phyloP scores from a whole-genome alignment of 2,888 invertebrate genomes.

The Prosopocoilus inquinatus region DNA sequence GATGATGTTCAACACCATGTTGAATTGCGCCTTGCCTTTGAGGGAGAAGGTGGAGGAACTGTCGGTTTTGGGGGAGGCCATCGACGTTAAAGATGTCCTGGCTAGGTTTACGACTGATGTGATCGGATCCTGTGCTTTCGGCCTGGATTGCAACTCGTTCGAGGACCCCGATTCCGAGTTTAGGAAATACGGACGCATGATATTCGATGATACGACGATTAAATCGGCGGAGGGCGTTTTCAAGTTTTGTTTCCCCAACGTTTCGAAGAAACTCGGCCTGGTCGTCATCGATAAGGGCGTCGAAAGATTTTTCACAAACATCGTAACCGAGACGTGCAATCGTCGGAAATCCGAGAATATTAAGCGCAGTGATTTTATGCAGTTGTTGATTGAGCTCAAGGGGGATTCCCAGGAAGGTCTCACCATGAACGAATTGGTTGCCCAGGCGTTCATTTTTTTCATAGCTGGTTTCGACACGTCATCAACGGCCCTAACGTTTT shows the following conservation, averaged over 20 bases:
- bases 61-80: constrained; percentile 1
- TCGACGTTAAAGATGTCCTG: constrained; percentile 32
- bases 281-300: constrained; percentile 27
- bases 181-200: constrained; percentile 34
- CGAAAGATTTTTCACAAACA: constrained; percentile 31
- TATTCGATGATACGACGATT: constrained; percentile 30
- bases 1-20: constrained; percentile 50
- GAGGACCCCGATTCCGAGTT: constrained; percentile 38
- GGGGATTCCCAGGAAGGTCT: constrained; percentile 18
- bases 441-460: constrained; percentile 60
- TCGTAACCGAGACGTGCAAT: constrained; percentile 32
- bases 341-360: constrained; percentile 27
- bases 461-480: constrained; percentile 63
- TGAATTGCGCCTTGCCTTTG: constrained; percentile 40
- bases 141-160: constrained; percentile 41
- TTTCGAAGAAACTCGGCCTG: constrained; percentile 21
- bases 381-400: constrained; percentile 40
- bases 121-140: constrained; percentile 46
- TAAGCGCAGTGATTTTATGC: constrained; percentile 44
- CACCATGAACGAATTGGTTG: constrained; percentile 39
- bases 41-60: constrained; percentile 27
- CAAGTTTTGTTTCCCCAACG: constrained; percentile 15
- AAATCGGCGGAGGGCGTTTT: constrained; percentile 22
- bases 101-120: constrained; percentile 46
- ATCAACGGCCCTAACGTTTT: constrained; percentile 57